Conservation (phyloP, 2,797 vertebrate genomes). For the Heterohyrax brucei region DNA sequence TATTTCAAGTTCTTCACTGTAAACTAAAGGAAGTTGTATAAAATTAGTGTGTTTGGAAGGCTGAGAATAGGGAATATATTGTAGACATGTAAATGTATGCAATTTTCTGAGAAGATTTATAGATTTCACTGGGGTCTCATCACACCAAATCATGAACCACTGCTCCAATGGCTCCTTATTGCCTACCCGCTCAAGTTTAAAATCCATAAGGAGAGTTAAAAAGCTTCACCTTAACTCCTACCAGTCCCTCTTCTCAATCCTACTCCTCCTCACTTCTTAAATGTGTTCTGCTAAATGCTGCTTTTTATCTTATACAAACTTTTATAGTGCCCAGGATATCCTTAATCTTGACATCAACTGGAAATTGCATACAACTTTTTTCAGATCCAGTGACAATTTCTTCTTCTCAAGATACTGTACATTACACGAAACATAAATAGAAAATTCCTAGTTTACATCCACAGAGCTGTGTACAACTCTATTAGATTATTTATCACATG, state of each 20-base stretch:
- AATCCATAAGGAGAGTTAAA: background rate
- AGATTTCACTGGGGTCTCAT: background rate
- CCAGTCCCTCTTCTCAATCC: background rate
- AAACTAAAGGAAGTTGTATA: background rate
- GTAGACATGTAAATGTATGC: background rate
- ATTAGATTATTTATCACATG: background rate
- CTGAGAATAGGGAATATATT: rapidly evolving
- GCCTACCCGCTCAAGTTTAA: background rate
- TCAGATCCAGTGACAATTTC: background rate
- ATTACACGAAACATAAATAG: background rate
- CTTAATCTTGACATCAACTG: background rate
- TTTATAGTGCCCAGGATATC: background rate
- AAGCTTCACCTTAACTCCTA: background rate
- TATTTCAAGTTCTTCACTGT: background rate
- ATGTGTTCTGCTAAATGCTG: background rate
- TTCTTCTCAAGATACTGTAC: background rate
- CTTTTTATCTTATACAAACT: background rate
- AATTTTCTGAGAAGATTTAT: background rate
- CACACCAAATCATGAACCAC: background rate
- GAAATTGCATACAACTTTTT: background rate
- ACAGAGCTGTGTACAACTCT: background rate
- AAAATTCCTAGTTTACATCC: background rate
- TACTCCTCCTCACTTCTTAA: background rate
- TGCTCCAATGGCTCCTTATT: background rate
- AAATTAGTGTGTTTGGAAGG: background rate